Conservation (phyloP, 2,888 invertebrate species). For the Cantharis rustica region DNA sequence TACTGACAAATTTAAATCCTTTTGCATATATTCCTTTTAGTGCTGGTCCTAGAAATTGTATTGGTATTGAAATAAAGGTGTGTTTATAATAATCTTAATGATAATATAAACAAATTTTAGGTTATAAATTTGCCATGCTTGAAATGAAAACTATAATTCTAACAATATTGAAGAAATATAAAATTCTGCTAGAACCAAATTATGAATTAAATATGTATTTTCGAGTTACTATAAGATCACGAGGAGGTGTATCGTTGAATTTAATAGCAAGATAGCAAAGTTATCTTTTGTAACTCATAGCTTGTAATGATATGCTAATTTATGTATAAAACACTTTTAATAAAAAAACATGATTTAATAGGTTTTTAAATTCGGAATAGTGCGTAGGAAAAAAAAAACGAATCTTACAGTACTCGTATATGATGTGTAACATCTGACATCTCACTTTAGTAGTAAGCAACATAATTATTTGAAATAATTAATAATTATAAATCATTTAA, state of each 20-base stretch:
- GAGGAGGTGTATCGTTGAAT: conserved; percentile 63
- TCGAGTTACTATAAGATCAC: conserved; percentile 62
- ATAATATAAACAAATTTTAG: conserved; percentile 44
- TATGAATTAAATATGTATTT: conserved; percentile 59
- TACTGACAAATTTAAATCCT: conserved; percentile 58
- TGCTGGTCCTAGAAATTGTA: conserved; percentile 63
- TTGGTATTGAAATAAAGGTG: conserved; percentile 46
- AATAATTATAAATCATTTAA: no score
- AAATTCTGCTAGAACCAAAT: conserved; percentile 57
- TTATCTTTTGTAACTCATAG: no score
- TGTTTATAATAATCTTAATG: not conserved
- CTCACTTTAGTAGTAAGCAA: no score
- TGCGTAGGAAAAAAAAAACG: no score
- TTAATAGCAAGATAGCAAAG: conserved; percentile 43
- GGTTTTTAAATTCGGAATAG: no score
- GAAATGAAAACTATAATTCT: conserved; percentile 65
- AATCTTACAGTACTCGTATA: no score
- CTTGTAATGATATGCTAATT: no score
- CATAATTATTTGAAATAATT: no score
- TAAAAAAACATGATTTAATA: no score
- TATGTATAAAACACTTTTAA: not conserved
- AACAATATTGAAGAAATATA: conserved; percentile 59
- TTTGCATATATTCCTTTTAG: conserved; percentile 66
- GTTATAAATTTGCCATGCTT: conserved; percentile 63
- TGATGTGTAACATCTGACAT: no score